phyloP scores from a whole-genome alignment of 2,888 invertebrate species.

The Drosophila niveifrons region DNA sequence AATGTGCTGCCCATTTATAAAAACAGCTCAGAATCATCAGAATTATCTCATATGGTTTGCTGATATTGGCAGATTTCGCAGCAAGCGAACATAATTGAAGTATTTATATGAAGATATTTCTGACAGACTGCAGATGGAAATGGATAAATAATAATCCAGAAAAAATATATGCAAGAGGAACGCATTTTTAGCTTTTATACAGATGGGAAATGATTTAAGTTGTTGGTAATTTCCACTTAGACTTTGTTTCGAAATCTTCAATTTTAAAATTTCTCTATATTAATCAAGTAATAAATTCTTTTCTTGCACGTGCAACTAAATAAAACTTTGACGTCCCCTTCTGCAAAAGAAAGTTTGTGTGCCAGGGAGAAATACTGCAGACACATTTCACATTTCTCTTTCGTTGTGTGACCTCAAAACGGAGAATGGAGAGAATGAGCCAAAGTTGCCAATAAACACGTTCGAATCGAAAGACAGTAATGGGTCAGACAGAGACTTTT shows the following conservation, averaged over 20 bases:
- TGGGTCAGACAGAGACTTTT: slow-evolving; percentile 44
- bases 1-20: too few species aligned
- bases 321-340: slow-evolving; percentile 30
- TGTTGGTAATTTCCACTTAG: slow-evolving; percentile 36
- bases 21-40: too few species aligned
- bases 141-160: neutral
- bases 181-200: slow-evolving; percentile 1
- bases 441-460: slow-evolving; percentile 72
- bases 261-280: slow-evolving; percentile 26
- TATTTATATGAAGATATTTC: neutral
- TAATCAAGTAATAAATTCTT: slow-evolving; percentile 66
- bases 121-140: neutral
- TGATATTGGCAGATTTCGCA: neutral
- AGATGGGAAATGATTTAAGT: slow-evolving; percentile 63
- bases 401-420: slow-evolving; percentile 52
- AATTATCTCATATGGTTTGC: too few species aligned
- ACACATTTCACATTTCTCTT: slow-evolving; percentile 52
- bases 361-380: slow-evolving; percentile 2
- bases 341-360: neutral
- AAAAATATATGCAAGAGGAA: neutral
- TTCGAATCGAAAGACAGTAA: slow-evolving; percentile 64
- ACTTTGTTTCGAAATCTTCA: neutral
- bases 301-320: slow-evolving; percentile 15
- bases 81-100: neutral
- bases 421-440: slow-evolving; percentile 50